Conservation (phyloP, 2,888 invertebrate species). For the Alentia gelatinosa region DNA sequence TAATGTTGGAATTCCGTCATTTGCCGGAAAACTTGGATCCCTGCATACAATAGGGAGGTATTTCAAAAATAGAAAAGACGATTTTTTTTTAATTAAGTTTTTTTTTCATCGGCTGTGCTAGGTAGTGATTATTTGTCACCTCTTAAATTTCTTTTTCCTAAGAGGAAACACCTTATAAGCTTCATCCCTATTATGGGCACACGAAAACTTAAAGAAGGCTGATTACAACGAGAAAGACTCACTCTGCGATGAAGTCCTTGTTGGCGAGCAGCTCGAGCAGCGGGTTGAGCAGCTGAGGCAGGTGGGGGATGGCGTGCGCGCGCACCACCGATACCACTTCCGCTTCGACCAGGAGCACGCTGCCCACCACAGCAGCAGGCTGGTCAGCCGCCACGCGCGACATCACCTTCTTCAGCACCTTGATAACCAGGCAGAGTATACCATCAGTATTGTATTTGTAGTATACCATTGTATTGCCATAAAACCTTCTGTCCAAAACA, state of each 20-base stretch:
- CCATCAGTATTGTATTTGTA: too few relatives aligned
- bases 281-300: conserved; percentile 90
- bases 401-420: conserved; percentile 85
- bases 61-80: too few relatives aligned
- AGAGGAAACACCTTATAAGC: background rate
- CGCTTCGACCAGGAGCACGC: conserved; percentile 82
- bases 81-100: background rate
- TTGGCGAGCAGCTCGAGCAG: conserved; percentile 69
- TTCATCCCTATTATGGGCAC: background rate
- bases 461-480: too few relatives aligned
- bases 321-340: conserved; percentile 89
- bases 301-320: conserved; percentile 87
- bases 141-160: too few relatives aligned
- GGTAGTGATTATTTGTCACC: too few relatives aligned
- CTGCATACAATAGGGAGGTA: too few relatives aligned
- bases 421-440: conserved; percentile 55
- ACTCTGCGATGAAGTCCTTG: conserved; percentile 55
- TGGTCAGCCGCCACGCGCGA: background rate
- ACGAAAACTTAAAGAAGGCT: background rate
- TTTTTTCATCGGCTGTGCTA: too few relatives aligned
- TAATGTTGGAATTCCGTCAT: too few relatives aligned
- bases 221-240: background rate
- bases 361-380: conserved; percentile 68
- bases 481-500: too few relatives aligned
- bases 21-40: too few relatives aligned